These are phyloP conservation scores for Hozukius guyotensis DNA, from an alignment of 2,797 vertebrate species.

Conservation along the genomic window DNA sequence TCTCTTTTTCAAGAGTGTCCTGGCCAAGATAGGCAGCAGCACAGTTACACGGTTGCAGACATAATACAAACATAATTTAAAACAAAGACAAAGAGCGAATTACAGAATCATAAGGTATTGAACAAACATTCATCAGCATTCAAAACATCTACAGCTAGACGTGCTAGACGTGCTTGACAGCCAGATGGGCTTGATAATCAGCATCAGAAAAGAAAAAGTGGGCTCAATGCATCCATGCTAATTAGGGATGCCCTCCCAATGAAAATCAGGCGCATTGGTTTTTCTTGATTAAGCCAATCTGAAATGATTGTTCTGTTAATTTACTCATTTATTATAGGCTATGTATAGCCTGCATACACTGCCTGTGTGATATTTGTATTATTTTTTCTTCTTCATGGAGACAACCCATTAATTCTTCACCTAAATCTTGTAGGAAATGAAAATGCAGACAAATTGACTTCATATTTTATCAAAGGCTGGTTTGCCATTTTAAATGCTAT, in stretches of 20 bases:
- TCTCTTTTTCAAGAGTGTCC: no score
- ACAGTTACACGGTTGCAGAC: no score
- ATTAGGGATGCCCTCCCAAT: neutral
- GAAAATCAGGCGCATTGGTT: neutral
- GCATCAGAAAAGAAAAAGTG: neutral
- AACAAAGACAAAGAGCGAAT: no score
- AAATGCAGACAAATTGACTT: slow-evolving; percentile 15
- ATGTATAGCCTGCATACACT: neutral
- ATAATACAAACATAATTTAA: no score
- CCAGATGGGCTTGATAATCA: neutral
- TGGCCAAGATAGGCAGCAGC: no score
- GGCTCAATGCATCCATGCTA: neutral
- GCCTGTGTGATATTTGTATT: neutral
- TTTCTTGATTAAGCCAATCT: slow-evolving; percentile 19
- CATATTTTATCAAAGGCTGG: slow-evolving; percentile 12
- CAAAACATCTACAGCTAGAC: no score
- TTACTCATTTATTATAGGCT: neutral
- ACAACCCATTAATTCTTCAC: slow-evolving; percentile 5
- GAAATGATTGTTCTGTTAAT: slow-evolving; percentile 13
- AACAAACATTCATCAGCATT: neutral
- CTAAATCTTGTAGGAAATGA: neutral
- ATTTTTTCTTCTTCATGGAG: neutral
- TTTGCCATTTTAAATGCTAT: slow-evolving; percentile 39
- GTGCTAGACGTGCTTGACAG: no score
- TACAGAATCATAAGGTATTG: no score